Base-by-base conservation (phyloP, 2,797 vertebrate species). In the Coregonus ussuriensis region DNA sequence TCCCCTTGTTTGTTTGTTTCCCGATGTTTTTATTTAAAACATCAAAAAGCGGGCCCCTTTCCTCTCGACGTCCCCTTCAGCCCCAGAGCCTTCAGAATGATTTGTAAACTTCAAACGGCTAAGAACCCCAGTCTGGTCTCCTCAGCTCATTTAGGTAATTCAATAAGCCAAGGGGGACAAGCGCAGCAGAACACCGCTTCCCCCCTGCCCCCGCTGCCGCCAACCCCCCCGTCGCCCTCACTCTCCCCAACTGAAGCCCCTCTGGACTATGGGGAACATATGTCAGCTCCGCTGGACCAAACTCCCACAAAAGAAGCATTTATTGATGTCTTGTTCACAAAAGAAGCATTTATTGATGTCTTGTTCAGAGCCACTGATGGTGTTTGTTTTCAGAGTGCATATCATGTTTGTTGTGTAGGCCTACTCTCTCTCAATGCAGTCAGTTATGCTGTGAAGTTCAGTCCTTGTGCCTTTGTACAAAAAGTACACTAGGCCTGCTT, bases 1-100 rank as follows among this genome's bases (percentile, higher is more conserved):
- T 86, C 84, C 77, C 76, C 90, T 91, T 93, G 88, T 92, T 93
- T 93, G 92, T 94, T 94, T 94, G 91, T 94, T 92, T 93, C 91
- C 91, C 89, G 88, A 92, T 94, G 92, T 93, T 93, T 94, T 93
- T 93, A 92, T 93, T 94, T 93, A 94, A 93, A 80, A 91, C 92
- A 93, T 94, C 93, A 94, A 94, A 93, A 91, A 89, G 89, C 84
- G 62, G 77, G 87, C 83, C 37, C 83, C 84, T 81, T 84, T 88
- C 86, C 86, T 87, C 51, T 65, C 80, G 54, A 89, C 80, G 72
- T 80, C 85, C 89, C 88, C 71, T 82, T 62, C 67, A 88, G 91
- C 91, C 92, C 85, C 90, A 88, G 86, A 91, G 90, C 88, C 92
- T 88, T 91, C 92, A 92, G 85, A 88, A 92, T 93, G 91, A 94